Conservation (phyloP, 2,113 vertebrate species). For the Lampris incognitus region DNA sequence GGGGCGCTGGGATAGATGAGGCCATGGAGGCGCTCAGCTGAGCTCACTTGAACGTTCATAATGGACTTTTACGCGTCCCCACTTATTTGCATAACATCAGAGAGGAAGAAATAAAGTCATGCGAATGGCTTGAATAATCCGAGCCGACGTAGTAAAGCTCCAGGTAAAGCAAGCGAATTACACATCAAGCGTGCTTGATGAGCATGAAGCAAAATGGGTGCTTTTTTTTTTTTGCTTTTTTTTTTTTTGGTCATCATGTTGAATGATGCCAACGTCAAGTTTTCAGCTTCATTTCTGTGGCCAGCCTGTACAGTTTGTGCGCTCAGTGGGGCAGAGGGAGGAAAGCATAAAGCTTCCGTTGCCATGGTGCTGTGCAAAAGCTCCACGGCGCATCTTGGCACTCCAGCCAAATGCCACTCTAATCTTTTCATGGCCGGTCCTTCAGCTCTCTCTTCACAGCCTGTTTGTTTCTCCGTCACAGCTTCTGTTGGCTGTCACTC, state of each 20-base stretch:
- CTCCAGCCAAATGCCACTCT: slow-evolving; percentile 74
- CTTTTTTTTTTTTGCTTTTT: background rate
- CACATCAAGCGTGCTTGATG: background rate
- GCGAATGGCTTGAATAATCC: slow-evolving; percentile 34
- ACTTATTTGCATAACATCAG: slow-evolving; percentile 54
- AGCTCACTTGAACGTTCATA: slow-evolving; percentile 54
- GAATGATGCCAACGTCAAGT: slow-evolving; percentile 42
- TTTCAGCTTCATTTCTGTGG: slow-evolving; percentile 45
- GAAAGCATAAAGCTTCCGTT: slow-evolving; percentile 69
- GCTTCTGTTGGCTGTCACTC: slow-evolving; percentile 72
- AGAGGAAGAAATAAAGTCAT: slow-evolving; percentile 32
- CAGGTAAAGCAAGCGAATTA: slow-evolving; percentile 25
- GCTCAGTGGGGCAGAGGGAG: slow-evolving; percentile 55
- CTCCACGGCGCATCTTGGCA: slow-evolving; percentile 70
- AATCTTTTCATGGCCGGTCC: slow-evolving; percentile 79
- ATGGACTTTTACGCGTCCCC: slow-evolving; percentile 41
- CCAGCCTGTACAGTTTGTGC: slow-evolving; percentile 65
- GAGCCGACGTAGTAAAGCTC: slow-evolving; percentile 33
- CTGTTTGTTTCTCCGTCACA: slow-evolving; percentile 75
- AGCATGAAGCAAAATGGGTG: slow-evolving; percentile 8
- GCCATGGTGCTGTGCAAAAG: slow-evolving; percentile 71
- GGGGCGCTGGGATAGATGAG: slow-evolving; percentile 48
- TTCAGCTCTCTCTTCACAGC: slow-evolving; percentile 71
- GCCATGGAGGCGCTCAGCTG: slow-evolving; percentile 55
- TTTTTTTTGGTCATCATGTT: slow-evolving; percentile 25